Conservation (phyloP, 2,797 vertebrate genomes). For the Diplodus sargus region DNA sequence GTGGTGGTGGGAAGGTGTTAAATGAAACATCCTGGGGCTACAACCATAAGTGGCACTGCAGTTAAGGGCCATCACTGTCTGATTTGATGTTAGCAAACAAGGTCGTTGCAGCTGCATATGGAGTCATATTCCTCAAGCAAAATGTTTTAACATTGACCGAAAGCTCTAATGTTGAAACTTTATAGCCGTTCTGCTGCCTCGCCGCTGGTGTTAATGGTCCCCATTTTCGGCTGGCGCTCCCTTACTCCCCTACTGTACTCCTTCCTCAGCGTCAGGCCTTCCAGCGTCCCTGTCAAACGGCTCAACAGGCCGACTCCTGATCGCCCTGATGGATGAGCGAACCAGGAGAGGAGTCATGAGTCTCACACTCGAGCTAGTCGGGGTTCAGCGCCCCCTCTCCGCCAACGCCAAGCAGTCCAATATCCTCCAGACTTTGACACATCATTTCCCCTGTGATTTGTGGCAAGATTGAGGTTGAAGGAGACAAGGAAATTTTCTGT, state of each 20-base stretch:
- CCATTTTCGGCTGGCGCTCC: background rate
- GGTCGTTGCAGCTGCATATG: conserved; percentile 42
- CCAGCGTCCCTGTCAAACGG: conserved; percentile 64
- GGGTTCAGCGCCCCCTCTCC: conserved; percentile 47
- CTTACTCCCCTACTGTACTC: conserved; percentile 37
- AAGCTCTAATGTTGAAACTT: conserved; percentile 51
- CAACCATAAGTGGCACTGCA: conserved; percentile 40
- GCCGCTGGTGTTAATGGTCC: conserved; percentile 39
- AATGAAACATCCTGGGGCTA: conserved; percentile 54
- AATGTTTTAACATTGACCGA: conserved; percentile 62
- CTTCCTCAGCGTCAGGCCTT: conserved; percentile 36
- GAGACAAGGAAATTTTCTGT: conserved; percentile 67
- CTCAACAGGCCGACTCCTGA: conserved; percentile 69
- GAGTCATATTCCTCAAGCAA: conserved; percentile 52
- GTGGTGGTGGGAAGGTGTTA: conserved; percentile 21
- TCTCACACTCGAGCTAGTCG: conserved; percentile 25
- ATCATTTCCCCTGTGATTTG: conserved; percentile 81
- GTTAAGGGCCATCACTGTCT: conserved; percentile 56
- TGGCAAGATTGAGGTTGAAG: conserved; percentile 76
- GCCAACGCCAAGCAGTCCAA: conserved; percentile 52
- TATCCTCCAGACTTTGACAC: conserved; percentile 72
- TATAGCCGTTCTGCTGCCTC: conserved; percentile 43
- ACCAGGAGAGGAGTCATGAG: conserved; percentile 63
- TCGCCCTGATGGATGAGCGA: conserved; percentile 75
- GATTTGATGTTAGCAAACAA: conserved; percentile 68